Base-by-base conservation (phyloP, 2,113 vertebrate species). In the Tretioscincus oriximinensis region DNA sequence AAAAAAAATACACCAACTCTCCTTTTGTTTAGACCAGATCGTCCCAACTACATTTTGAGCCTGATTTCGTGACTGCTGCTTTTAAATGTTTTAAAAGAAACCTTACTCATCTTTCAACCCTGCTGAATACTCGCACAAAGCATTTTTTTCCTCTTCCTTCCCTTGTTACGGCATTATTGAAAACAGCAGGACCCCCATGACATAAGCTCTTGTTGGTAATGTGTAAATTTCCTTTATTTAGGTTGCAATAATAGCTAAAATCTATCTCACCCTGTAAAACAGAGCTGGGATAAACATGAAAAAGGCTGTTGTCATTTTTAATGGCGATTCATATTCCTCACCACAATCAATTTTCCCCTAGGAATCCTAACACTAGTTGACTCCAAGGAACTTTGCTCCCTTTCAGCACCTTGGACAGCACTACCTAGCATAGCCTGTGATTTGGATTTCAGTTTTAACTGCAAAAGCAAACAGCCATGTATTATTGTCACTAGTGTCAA, bases 191-290 rank as follows among this genome's bases (percentile, higher is more conserved):
- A 87, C 83, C 84, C 89, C 76, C 84, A 85, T 83, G 81, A 89
- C 86, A 70, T 84, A 78, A 81, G 70, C 81, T 90, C 7, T 54
- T 84, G 0, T 26, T 90, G 45, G 24, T 49, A 41, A 76, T 76
- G 66, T 82, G 65, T 84, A 80, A 88, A 92, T 63, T 86, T 91
- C 89, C 80, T 78, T 41, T 2, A 1, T 0, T 87, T 74, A 87
- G 85, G 26, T 72, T 28, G 24, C 45, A 35, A 28, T 76, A 73
- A 73, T 16, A 80, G 58, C 77, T 71, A 28, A 45, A 58, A 21
- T 79, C 90, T 74, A 77, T 90, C 91, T 92, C 85, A 80, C 88
- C 73, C 90, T 91, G 91, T 83, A 88, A 87, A 88, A 76, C 73
- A n/a, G 54, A 75, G 60, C 29, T 65, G 77, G 66, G 76, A 76